Evolutionary conservation across 1,140 invertebrate species (phyloP), one percentile per base, ranked within the genome.

Genomic region (Drosophila subobscura): DNA sequence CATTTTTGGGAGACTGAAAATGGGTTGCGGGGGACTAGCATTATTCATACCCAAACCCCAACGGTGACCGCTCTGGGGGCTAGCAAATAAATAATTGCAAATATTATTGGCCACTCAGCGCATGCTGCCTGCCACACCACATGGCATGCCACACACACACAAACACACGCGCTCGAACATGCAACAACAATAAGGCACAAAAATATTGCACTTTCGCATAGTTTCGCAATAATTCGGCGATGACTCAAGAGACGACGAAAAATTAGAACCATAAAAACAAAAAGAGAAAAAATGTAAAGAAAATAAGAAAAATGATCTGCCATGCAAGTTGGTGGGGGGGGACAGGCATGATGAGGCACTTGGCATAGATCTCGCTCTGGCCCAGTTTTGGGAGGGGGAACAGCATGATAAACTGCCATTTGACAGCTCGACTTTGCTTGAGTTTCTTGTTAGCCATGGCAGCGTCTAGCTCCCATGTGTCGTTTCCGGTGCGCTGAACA

Each of bases 51-150:
- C 53, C 64, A 77, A 77, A 74, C 73, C 79, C 85, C 59, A 70
- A 57, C 60, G 59, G 56, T 79, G 40, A 58, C 72, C 55, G 47
- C 59, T 14, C 46, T 49, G 25, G 58, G 75, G 77, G 60, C 45
- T 14, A n/a, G 63, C 53, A 88, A 78, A 86, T 88, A 86, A 86
- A 88, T 86, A 86, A 86, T 86, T 83, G 74, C 78, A 88, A 88
- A 76, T 88, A 86, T 83, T 86, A 88, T 88, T 83, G 83, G 75
- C 78, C 83, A 86, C 83, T 86, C 83, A 78, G 78, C 83, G 74
- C 65, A 85, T 86, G 81, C 81, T 37, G 10, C 33, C 25, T 25
- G 25, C 25, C 25, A 25, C 25, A 25, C 25, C 33, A 37, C 33
- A 33, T 33, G 29, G 29, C 29, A 33, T 33, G 29, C 29, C 29